Conservation (phyloP, 1,140 invertebrate genomes). For the Stenopsyche tienmushanensis region DNA sequence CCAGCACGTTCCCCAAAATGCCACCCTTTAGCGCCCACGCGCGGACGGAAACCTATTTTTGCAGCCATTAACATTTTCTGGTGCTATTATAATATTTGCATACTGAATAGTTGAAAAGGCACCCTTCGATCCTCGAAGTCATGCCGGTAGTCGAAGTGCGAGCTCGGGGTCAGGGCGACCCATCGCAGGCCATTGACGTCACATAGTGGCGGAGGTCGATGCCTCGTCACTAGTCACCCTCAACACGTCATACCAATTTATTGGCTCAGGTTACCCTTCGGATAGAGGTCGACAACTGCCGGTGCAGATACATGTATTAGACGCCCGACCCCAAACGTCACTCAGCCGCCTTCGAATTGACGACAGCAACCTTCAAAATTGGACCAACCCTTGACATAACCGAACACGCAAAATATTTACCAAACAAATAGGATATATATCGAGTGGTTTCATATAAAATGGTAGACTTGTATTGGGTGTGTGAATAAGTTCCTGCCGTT, state of each 20-base stretch:
- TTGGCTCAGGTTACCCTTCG: neutral
- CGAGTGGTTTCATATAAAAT: neutral
- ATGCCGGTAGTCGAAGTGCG: too few species aligned
- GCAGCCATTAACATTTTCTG: neutral
- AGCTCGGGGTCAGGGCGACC: neutral
- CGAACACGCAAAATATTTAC: too few species aligned
- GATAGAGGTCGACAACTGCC: neutral
- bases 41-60: neutral
- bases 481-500: too few species aligned
- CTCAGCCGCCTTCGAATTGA: too few species aligned
- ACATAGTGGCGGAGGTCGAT: constrained; percentile 3
- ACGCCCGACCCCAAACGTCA: neutral
- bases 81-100: neutral
- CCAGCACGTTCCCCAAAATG: too few species aligned
- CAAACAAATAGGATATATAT: neutral
- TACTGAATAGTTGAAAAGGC: neutral
- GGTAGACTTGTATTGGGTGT: too few species aligned
- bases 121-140: neutral
- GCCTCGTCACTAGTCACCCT: constrained; percentile 8
- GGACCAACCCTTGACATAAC: too few species aligned
- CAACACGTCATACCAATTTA: constrained; percentile 12
- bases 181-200: constrained; percentile 12
- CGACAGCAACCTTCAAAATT: too few species aligned
- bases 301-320: neutral
- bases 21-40: too few species aligned